phyloP scores from a whole-genome alignment of 2,797 vertebrate genomes.

The Cheirogaleus major region DNA sequence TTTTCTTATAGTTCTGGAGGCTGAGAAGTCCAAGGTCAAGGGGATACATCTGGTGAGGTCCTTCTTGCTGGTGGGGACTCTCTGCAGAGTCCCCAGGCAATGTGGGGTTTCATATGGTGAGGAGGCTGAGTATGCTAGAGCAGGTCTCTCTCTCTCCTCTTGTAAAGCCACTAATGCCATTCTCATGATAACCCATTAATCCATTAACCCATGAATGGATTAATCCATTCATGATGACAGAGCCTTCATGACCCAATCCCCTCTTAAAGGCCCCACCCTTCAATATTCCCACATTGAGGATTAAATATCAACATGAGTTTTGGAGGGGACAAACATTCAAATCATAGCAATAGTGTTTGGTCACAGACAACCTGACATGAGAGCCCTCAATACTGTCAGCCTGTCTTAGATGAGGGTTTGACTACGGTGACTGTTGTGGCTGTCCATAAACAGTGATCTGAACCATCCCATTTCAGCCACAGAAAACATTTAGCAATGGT shows the following conservation, averaged over 20 bases:
- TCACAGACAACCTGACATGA: background rate
- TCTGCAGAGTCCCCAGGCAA: background rate
- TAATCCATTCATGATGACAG: background rate
- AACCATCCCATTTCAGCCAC: background rate
- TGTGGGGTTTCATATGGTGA: background rate
- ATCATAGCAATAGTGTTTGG: background rate
- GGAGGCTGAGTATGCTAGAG: background rate
- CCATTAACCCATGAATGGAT: background rate
- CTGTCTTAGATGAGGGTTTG: background rate
- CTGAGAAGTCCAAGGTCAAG: background rate
- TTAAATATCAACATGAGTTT: background rate
- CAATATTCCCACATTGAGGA: background rate
- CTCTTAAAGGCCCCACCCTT: background rate
- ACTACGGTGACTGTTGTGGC: accelerated
- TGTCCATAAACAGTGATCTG: background rate
- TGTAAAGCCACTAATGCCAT: background rate
- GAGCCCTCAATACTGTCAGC: background rate
- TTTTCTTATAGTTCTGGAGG: background rate
- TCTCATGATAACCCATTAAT: background rate
- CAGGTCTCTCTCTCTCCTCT: background rate
- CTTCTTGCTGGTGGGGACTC: background rate
- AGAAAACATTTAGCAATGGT: background rate
- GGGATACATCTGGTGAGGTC: background rate
- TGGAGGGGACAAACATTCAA: background rate
- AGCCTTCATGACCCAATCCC: background rate